phyloP scores from a whole-genome alignment of 2,113 vertebrate species.

The Thymallus thymallus region DNA sequence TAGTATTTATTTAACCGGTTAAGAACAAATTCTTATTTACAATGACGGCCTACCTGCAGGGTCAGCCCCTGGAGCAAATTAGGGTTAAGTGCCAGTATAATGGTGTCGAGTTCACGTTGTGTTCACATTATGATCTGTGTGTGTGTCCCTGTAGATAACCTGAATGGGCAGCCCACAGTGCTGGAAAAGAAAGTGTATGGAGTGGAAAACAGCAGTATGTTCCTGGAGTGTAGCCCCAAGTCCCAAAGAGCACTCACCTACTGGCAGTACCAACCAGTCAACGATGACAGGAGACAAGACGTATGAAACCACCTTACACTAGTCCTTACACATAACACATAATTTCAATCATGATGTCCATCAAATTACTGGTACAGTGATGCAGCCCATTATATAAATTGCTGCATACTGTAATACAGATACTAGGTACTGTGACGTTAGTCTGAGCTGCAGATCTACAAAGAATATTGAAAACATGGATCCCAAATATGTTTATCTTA shows the following conservation, averaged over 20 bases:
- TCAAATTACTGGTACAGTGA: background rate
- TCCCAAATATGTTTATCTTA: background rate
- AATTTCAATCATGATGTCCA: background rate
- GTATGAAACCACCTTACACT: conserved; percentile 61
- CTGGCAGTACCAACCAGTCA: conserved; percentile 90
- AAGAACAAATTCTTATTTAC: too few relatives aligned
- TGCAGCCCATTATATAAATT: too few relatives aligned
- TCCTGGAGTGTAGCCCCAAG: conserved; percentile 94
- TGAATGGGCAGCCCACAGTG: conserved; percentile 74
- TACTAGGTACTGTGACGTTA: too few relatives aligned
- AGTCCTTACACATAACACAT: background rate
- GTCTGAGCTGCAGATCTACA: background rate
- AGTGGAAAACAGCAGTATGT: conserved; percentile 97
- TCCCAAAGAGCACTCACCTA: conserved; percentile 89
- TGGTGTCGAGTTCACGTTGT: conserved; percentile 1
- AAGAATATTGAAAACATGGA: background rate
- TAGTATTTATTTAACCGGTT: too few relatives aligned
- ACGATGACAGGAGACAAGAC: conserved; percentile 89
- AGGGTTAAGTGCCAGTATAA: too few relatives aligned
- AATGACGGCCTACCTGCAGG: too few relatives aligned
- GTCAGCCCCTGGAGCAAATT: too few relatives aligned
- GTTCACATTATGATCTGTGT: conserved; percentile 2
- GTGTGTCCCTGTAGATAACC: conserved; percentile 76
- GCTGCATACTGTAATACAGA: too few relatives aligned
- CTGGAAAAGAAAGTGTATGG: conserved; percentile 92